These are phyloP conservation scores for Apis cerana DNA, from an alignment of 1,140 invertebrate species.

Conservation along the genomic window DNA sequence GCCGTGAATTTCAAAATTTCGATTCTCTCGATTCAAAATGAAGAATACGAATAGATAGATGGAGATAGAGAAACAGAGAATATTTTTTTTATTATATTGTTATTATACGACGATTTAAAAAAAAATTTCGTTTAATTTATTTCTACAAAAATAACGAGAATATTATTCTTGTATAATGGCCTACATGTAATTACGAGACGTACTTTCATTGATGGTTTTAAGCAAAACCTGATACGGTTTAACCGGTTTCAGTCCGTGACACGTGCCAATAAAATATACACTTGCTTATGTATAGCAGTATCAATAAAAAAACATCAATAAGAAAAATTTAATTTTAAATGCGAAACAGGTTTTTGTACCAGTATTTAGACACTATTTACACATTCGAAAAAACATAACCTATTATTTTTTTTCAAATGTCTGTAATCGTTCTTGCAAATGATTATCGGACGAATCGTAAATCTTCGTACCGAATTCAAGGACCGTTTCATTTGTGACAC, in stretches of 20 bases:
- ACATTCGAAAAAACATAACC: not conserved
- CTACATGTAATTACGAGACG: constrained; percentile 21
- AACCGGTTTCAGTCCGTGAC: constrained; percentile 41
- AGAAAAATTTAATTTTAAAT: constrained; percentile 11
- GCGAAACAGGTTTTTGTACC: constrained; percentile 19
- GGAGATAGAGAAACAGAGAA: no score
- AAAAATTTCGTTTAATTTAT: no score
- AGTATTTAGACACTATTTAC: not conserved
- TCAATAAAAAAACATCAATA: constrained; percentile 7
- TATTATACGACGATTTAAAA: not conserved
- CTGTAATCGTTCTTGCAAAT: not conserved
- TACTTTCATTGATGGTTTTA: constrained; percentile 24
- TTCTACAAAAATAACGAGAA: not conserved
- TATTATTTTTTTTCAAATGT: not conserved
- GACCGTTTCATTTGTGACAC: not conserved
- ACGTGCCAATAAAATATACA: constrained; percentile 38
- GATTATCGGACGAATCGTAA: not conserved
- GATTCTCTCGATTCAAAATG: constrained; percentile 9
- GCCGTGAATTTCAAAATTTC: constrained; percentile 26
- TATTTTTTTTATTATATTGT: no score
- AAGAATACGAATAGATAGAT: no score
- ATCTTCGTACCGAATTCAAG: not conserved
- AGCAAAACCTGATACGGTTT: constrained; percentile 41
- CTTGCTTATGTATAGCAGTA: constrained; percentile 10
- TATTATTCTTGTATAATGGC: not conserved